Evolutionary conservation across 1,140 invertebrate genomes (phyloP).

Genomic region (Chrysopa pallens): DNA sequence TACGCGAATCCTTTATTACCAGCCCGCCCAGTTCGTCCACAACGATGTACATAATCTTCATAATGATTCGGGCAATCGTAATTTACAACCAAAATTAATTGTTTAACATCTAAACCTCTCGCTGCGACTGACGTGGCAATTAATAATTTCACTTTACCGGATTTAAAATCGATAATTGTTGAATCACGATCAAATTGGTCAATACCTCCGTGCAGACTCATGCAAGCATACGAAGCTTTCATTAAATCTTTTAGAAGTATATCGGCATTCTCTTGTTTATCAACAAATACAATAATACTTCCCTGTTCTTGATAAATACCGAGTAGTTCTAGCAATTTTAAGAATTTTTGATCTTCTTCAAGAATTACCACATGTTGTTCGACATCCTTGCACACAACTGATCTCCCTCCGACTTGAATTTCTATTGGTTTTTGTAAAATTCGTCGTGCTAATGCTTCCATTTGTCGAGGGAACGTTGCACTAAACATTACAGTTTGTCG

Average conservation of each 20-base stretch:
- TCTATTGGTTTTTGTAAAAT: constrained; percentile 93
- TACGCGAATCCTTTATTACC: constrained; percentile 95
- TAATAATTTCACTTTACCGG: constrained; percentile 65
- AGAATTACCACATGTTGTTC: constrained; percentile 88
- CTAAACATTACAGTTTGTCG: constrained; percentile 97
- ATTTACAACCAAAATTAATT: constrained; percentile 94
- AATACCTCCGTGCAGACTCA: constrained; percentile 96
- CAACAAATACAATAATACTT: constrained; percentile 92
- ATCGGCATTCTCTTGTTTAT: constrained; percentile 97
- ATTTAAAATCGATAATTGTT: constrained; percentile 96
- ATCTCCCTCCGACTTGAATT: constrained; percentile 94
- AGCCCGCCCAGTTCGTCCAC: constrained; percentile 81
- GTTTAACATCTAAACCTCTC: constrained; percentile 93
- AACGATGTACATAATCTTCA: constrained; percentile 98
- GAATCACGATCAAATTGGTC: constrained; percentile 98
- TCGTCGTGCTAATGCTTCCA: constrained; percentile 92
- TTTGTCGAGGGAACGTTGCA: constrained; percentile 95
- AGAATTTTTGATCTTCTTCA: constrained; percentile 94
- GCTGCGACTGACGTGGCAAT: constrained; percentile 95
- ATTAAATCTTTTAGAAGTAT: constrained; percentile 88
- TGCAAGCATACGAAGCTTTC: constrained; percentile 89
- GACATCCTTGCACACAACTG: constrained; percentile 96
- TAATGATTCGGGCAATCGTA: constrained; percentile 99
- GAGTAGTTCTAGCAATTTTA: constrained; percentile 90
- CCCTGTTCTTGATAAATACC: constrained; percentile 89